Conservation (phyloP, 2,888 invertebrate species). For the Cheilosia grossa region DNA sequence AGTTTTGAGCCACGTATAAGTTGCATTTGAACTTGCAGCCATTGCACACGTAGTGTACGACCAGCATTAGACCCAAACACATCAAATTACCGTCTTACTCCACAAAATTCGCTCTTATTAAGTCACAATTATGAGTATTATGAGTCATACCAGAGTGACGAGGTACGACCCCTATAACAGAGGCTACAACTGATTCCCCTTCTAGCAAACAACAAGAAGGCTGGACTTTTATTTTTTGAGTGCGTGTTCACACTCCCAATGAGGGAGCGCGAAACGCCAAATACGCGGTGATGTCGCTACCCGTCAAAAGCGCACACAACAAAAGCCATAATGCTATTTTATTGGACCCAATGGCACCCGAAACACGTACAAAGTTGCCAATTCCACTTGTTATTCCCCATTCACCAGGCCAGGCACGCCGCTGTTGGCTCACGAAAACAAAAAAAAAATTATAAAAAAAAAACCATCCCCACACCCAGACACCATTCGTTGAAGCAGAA, state of each 20-base stretch:
- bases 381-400: conserved; percentile 13
- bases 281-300: background rate
- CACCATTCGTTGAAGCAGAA: background rate
- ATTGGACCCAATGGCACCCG: conserved; percentile 4
- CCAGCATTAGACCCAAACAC: too few relatives aligned
- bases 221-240: background rate
- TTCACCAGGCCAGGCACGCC: conserved; percentile 2
- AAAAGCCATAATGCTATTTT: conserved; percentile 10
- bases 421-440: background rate
- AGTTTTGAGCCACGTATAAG: too few relatives aligned
- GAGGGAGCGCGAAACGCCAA: background rate
- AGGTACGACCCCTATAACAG: background rate
- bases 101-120: too few relatives aligned
- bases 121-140: too few relatives aligned
- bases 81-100: too few relatives aligned
- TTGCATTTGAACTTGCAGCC: too few relatives aligned
- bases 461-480: background rate
- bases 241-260: background rate
- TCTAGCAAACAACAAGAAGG: background rate
- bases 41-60: too few relatives aligned
- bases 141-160: background rate
- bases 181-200: background rate
- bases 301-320: conserved; percentile 25
- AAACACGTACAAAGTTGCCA: conserved; percentile 8
- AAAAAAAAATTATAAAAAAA: too few relatives aligned